Base-by-base conservation (phyloP, 1,140 invertebrate genomes). In the Aphidius gifuensis region DNA sequence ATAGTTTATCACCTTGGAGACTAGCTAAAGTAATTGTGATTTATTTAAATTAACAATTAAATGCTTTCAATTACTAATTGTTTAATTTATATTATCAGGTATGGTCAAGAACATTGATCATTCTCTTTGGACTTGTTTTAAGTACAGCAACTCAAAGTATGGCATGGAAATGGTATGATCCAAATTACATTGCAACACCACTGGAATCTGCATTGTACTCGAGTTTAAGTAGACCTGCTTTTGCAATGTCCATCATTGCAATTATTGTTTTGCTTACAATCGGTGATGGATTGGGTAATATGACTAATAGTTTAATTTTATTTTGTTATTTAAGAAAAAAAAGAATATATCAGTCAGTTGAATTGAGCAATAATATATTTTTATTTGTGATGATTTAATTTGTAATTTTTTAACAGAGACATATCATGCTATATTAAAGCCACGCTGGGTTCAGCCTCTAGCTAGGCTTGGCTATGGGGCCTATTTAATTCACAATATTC, bases 401-500 rank as follows among this genome's bases (percentile, higher is more conserved):
- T 56, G 9, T 61, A 40, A 46, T 53, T 62, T 62, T 64, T 62
- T 43, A 56, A 44, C 62, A 76, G 75, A 72, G 60, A 65, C 68
- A 38, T 60, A 71, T 67, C 69, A 71, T 44, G 72, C 71, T 43
- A 69, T 76, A 54, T 68, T 73, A 7, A 73, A 69, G 48, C 63
- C 66, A 43, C 38, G 64, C 42, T 76, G 72, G 75, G 65, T 69
- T 40, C 74, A 75, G 65, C 86, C 87, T 16, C 75, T 90, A 44
- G 83, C 85, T 43, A 82, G 86, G 68, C 74, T 90, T 50, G 86
- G 86, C 6, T 90, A 86, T 71, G 86, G 87, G 64, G 87, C 86
- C 62, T 90, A 87, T 72, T 78, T 90, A 16, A 82, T 86, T 40
- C 75, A 77, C 56, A 64, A 69, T 44, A 65, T 71, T 2, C 56